Evolutionary conservation across 2,888 invertebrate species (phyloP).

Genomic region (Acronicta psi): DNA sequence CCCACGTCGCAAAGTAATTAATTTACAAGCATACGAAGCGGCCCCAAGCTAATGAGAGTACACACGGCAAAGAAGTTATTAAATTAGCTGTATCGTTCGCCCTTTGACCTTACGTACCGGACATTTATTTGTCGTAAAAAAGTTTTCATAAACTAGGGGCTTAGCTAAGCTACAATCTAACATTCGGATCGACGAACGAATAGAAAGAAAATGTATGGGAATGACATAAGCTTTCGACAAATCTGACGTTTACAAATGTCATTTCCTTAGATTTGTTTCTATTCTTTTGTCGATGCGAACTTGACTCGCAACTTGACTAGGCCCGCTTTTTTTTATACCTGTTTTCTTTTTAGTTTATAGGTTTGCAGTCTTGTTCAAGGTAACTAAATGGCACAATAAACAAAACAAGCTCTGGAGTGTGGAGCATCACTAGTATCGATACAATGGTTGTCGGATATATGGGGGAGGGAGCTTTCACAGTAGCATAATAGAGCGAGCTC

Average conservation of each 20-base stretch:
- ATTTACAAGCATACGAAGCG: conserved; percentile 2
- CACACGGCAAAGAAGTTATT: conserved; percentile 16
- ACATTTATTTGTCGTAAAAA: conserved; percentile 3
- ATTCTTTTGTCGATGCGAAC: too few relatives aligned
- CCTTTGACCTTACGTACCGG: conserved; percentile 4
- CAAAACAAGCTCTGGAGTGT: not conserved
- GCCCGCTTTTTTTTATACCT: too few relatives aligned
- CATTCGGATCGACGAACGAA: too few relatives aligned
- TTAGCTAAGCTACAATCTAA: too few relatives aligned
- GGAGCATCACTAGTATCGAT: conserved; percentile 22
- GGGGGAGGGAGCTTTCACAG: conserved; percentile 58
- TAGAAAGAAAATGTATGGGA: too few relatives aligned
- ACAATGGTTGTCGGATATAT: conserved; percentile 70
- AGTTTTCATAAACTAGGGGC: too few relatives aligned
- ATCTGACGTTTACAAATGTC: too few relatives aligned
- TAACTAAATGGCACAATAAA: not conserved
- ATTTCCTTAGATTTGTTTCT: too few relatives aligned
- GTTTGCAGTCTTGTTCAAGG: not conserved
- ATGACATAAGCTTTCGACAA: too few relatives aligned
- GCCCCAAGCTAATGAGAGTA: conserved; percentile 9
- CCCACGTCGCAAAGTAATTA: conserved; percentile 9
- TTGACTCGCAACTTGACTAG: too few relatives aligned
- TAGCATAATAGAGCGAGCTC: conserved; percentile 54
- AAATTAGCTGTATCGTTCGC: conserved; percentile 10
- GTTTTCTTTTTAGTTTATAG: too few relatives aligned